These are phyloP conservation scores for Sinonovacula constricta DNA, from an alignment of 1,140 invertebrate genomes.

Conservation along the genomic window DNA sequence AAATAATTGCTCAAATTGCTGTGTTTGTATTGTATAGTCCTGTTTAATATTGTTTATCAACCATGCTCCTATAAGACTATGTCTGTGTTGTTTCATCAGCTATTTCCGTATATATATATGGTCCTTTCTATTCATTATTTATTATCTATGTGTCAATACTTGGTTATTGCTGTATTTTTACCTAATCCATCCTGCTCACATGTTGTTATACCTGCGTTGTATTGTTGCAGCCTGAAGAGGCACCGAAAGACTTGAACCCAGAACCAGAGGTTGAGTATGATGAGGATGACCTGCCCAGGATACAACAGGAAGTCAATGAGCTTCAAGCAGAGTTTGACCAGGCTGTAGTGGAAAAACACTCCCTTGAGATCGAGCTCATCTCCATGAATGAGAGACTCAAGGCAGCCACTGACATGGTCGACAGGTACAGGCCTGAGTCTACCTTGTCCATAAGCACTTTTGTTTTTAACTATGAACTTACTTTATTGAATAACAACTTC, in stretches of 20 bases:
- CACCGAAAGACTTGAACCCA: slow-evolving; percentile 47
- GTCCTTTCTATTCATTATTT: too few relatives aligned
- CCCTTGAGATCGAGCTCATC: slow-evolving; percentile 74
- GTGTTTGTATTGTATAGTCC: too few relatives aligned
- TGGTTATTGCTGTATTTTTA: neutral
- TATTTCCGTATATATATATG: too few relatives aligned
- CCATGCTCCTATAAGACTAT: too few relatives aligned
- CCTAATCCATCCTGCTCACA: neutral
- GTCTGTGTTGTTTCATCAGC: too few relatives aligned
- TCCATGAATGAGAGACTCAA: slow-evolving; percentile 78
- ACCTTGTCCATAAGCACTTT: too few relatives aligned
- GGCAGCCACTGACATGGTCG: slow-evolving; percentile 75
- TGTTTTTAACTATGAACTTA: too few relatives aligned
- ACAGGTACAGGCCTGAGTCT: slow-evolving; percentile 71
- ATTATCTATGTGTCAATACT: neutral
- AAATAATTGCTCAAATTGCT: too few relatives aligned
- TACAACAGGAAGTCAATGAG: slow-evolving; percentile 72
- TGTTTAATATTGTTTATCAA: too few relatives aligned
- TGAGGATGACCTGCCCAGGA: slow-evolving; percentile 71
- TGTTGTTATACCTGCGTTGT: too few relatives aligned
- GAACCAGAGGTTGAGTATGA: slow-evolving; percentile 71
- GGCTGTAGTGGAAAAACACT: slow-evolving; percentile 77
- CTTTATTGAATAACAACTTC: too few relatives aligned
- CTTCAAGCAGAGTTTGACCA: slow-evolving; percentile 76
- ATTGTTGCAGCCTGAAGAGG: slow-evolving; percentile 55